Conservation (phyloP, 1,140 invertebrate genomes). For the Atopsyche davidsoni region DNA sequence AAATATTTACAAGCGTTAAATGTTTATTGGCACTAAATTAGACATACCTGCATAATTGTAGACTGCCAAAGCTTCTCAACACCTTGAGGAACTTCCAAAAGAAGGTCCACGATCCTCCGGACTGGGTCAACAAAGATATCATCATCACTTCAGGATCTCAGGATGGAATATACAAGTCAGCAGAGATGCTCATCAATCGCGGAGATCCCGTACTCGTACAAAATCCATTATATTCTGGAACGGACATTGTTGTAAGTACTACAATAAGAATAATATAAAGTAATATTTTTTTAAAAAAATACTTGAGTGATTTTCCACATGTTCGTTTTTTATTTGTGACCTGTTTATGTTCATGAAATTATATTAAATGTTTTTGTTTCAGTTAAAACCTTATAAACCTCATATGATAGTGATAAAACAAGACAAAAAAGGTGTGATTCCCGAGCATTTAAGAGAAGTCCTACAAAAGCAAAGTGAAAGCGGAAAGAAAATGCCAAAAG, state of each 20-base stretch:
- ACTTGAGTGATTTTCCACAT: no score
- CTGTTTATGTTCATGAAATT: background rate
- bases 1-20: no score
- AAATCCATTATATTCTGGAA: slow-evolving; percentile 64
- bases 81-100: slow-evolving; percentile 59
- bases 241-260: slow-evolving; percentile 59
- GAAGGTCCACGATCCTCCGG: slow-evolving; percentile 59
- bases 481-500: slow-evolving; percentile 50
- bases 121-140: slow-evolving; percentile 54
- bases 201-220: slow-evolving; percentile 66
- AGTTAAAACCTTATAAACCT: slow-evolving; percentile 49
- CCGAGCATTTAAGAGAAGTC: slow-evolving; percentile 40
- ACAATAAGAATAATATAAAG: background rate
- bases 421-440: slow-evolving; percentile 49
- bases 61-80: slow-evolving; percentile 56
- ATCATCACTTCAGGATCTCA: slow-evolving; percentile 67
- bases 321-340: no score
- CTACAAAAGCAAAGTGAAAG: slow-evolving; percentile 43
- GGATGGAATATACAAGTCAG: slow-evolving; percentile 67
- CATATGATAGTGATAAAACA: slow-evolving; percentile 48
- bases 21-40: no score
- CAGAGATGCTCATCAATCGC: slow-evolving; percentile 60
- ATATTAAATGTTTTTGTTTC: slow-evolving; percentile 28
- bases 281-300: no score
- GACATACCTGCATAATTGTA: slow-evolving; percentile 31